These are phyloP conservation scores for Marcusenius ussheri DNA, from an alignment of 2,113 vertebrate species.

Conservation along the genomic window DNA sequence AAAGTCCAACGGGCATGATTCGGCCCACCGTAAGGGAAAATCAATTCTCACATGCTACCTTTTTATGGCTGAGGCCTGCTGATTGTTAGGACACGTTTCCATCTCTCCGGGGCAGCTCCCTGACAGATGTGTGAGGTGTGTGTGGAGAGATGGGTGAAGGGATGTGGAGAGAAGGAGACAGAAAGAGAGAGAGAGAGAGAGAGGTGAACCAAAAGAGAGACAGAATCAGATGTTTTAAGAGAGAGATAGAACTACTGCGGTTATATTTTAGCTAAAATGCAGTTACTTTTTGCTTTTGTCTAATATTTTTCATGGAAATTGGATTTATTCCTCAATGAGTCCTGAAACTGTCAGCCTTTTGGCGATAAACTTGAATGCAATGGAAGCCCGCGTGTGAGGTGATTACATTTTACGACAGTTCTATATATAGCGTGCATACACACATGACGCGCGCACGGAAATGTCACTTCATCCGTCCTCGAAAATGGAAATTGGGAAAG, in stretches of 20 bases:
- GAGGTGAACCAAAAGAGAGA: neutral
- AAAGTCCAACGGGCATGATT: conserved; percentile 22
- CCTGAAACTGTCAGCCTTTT: neutral
- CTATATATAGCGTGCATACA: neutral
- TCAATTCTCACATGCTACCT: conserved; percentile 53
- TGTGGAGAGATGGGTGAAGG: neutral
- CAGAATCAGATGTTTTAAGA: neutral
- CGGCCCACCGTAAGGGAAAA: conserved; percentile 54
- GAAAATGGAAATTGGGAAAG: neutral
- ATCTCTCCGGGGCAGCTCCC: conserved; percentile 25
- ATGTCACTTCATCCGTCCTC: neutral
- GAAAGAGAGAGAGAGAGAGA: neutral
- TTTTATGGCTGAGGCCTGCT: conserved; percentile 55
- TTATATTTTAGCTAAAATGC: neutral
- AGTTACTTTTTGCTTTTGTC: neutral
- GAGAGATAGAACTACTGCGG: neutral
- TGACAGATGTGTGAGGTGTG: neutral
- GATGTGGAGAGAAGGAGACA: neutral
- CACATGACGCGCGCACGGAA: neutral
- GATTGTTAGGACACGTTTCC: conserved; percentile 43
- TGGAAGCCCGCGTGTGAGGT: neutral
- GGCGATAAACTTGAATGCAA: neutral
- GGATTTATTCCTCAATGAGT: neutral
- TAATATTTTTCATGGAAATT: conserved; percentile 10
- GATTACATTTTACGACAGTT: neutral